These are phyloP conservation scores for Festucalex cinctus DNA, from an alignment of 2,113 vertebrate species.

Conservation along the genomic window DNA sequence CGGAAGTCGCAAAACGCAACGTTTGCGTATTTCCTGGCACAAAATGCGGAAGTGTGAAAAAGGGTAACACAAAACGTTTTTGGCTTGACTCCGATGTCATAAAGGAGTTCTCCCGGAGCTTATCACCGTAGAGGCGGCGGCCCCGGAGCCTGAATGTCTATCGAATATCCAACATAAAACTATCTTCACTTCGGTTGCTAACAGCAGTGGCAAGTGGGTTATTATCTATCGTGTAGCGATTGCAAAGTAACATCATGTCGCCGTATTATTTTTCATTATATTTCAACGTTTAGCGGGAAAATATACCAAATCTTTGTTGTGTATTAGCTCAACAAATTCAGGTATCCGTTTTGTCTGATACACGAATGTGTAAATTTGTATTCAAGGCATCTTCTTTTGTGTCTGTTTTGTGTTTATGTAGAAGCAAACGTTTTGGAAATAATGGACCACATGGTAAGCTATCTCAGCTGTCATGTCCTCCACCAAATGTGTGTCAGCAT, in stretches of 20 bases:
- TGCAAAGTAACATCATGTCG: not conserved
- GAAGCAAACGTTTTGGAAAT: slow-evolving; percentile 14
- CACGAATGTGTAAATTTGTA: not conserved
- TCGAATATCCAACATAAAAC: too few species aligned
- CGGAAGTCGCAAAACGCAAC: too few species aligned
- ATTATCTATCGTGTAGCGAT: not conserved
- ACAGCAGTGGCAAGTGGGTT: slow-evolving; percentile 16
- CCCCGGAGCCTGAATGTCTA: too few species aligned
- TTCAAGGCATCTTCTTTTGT: slow-evolving; percentile 5
- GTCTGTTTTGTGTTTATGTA: slow-evolving; percentile 8
- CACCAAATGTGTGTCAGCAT: slow-evolving; percentile 27
- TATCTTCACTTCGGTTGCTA: slow-evolving; percentile 22
- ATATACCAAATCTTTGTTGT: not conserved
- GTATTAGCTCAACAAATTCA: not conserved
- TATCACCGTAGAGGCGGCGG: too few species aligned
- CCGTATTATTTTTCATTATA: not conserved
- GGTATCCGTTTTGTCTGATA: not conserved
- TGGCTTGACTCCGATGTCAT: too few species aligned
- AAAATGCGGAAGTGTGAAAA: too few species aligned
- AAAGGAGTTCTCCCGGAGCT: too few species aligned
- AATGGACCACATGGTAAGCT: slow-evolving; percentile 38
- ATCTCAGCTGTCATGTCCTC: slow-evolving; percentile 69
- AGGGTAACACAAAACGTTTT: too few species aligned
- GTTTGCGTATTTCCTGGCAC: too few species aligned
- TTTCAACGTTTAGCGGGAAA: not conserved